Percentiles rank a stretch among this genome's conserved stretches.
phyloP scores from a whole-genome alignment of 92 coral and sea anemone genomes.

The Pocillopora meandrina region DNA sequence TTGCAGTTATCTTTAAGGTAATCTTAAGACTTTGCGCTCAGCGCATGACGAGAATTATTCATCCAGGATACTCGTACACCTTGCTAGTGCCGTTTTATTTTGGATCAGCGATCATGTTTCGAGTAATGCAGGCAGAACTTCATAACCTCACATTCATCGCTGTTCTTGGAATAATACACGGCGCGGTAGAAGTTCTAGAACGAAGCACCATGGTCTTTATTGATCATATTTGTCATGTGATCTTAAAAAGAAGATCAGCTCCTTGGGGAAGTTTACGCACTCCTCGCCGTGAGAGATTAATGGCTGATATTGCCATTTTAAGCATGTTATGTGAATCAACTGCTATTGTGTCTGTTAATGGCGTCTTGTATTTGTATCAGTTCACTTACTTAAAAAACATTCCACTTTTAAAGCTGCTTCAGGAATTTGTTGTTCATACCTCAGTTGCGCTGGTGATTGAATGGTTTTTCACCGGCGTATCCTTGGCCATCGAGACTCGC shows the following conservation, averaged over 20 bases:
- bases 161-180: conserved; percentile 13
- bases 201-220: not conserved
- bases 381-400: too few relatives aligned
- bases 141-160: not conserved
- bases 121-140: conserved; percentile 12
- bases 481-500: conserved; percentile 39
- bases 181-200: not conserved
- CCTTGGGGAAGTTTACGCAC: conserved; percentile 51
- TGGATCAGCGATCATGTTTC: not conserved
- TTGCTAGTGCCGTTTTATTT: too few relatives aligned
- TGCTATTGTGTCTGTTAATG: conserved; percentile 8
- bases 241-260: not conserved
- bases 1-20: too few relatives aligned
- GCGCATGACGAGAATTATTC: too few relatives aligned
- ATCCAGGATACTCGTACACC: too few relatives aligned
- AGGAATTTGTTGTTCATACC: not conserved
- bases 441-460: conserved; percentile 29
- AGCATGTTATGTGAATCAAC: conserved; percentile 34
- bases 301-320: conserved; percentile 43
- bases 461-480: conserved; percentile 45
- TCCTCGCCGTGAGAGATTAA: conserved; percentile 47
- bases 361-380: not conserved
- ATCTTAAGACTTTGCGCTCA: too few relatives aligned
- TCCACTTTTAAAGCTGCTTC: not conserved
- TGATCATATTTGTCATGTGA: conserved; percentile 5